Evolutionary conservation across 2,113 vertebrate species (phyloP), one percentile per base, ranked within the genome.

Genomic region (Dromaius novaehollandiae): DNA sequence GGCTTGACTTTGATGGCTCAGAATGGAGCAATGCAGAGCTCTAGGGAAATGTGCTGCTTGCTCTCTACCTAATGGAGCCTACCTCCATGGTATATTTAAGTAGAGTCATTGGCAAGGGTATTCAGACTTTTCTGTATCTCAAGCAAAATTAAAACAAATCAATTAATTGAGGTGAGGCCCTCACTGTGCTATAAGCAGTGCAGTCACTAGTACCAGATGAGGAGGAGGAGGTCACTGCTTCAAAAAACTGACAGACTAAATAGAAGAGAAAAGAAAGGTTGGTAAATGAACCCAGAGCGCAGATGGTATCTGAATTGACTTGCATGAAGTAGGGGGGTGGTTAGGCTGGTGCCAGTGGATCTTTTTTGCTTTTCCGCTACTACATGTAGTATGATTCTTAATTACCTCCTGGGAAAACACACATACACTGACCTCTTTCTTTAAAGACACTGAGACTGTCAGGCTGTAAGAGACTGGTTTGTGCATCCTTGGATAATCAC

Each of bases 1-100:
- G 58, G 13, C 30, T 85, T 69, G 25, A 63, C 91, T 95, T 93
- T 56, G 79, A 83, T 91, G 53, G 44, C 75, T 93, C 63, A 77
- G 87, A 95, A 75, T 10, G 82, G 40, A 91, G 32, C 70, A 55
- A 40, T 18, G 53, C 66, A 83, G 78, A 66, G 44, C 86, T 92
- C 28, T 82, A 13, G 10, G 64, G 55, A 73, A 82, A 63, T 10
- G 46, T 83, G 91, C 40, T 68, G 63, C 0, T 42, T 95, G 14
- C 68, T 76, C 42, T 77, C 10, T 55, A 44, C 64, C 61, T 88
- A 75, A 22, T 18, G 11, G 34, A 91, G 21, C 32, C 77, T 24
- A 74, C 38, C 18, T 74, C 75, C 26, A 38, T 74, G 58, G 28
- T 77, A 20, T 53, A 60, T 63, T 80, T 70, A n/a, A 89, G 68